Base-by-base conservation (phyloP, 1,140 invertebrate species). In the Dolichoris vasculosae region DNA sequence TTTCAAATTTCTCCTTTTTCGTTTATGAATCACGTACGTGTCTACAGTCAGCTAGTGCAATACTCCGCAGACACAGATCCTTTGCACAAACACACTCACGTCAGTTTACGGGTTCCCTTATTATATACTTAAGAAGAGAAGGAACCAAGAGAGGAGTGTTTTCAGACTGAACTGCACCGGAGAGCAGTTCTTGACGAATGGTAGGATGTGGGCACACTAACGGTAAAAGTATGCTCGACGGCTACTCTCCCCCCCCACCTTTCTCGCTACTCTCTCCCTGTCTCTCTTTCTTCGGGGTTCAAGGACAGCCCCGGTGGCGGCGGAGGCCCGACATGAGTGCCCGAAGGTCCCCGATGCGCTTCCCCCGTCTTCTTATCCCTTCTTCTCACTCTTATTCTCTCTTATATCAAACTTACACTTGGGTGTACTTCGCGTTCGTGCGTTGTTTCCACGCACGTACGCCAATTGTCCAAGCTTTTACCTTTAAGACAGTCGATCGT, bases 151-250 rank as follows among this genome's bases (percentile, higher is more conserved):
- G 23, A 40, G 17, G 11, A 73, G 40, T 43, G 20, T 40, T n/a
- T 73, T 73, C 23, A 43, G 35, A 73, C 40, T 73, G 13, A 73
- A 8, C 11, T 43, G 40, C 38, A 73, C 40, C 51, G 76, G 55
- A 85, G 48, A 88, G 84, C 86, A 87, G 84, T 88, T 90, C 90
- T 88, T 89, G 88, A 89, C 90, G 88, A 91, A 91, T 90, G 89
- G 90, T 91, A 91, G 89, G 90, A 91, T 90, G 90, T 90, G 91
- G 88, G 90, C 90, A 92, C 90, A 91, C 89, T 93, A 93, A 93
- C 92, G 92, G 92, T 93, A 93, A 92, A 92, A 90, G 89, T 91
- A 92, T 90, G 90, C 89, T 85, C 87, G 87, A 86, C 86, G 84
- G 87, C 75, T 59, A 38, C 67, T 84, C 64, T 77, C 43, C 26